Evolutionary conservation across 2,113 vertebrate species (phyloP), one percentile per base, ranked within the genome.

Genomic region (Cottus gobio): DNA sequence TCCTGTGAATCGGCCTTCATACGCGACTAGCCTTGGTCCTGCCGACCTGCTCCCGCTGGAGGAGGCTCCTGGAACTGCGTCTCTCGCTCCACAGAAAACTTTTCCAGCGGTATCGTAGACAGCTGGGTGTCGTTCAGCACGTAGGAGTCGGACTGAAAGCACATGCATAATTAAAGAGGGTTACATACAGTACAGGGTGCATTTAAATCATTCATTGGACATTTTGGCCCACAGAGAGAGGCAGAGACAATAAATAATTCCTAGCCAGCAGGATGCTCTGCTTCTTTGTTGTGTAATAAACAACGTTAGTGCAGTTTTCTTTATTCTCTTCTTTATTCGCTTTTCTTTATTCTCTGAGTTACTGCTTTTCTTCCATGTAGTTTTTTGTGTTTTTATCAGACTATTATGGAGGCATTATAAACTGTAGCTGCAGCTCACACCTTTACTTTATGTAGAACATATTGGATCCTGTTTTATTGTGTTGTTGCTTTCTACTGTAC

Each of bases 61-160:
- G 90, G 87, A 60, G 86, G 80, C 71, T 90, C 77, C 60, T 90
- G 87, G 69, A 93, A 94, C 64, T 80, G 92, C 18, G 85, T 89
- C 84, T 93, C 96, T 71, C 95, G 95, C 20, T 94, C 90, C 75
- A 96, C 71, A 73, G 84, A 91, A 71, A 96, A 94, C 65, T 96
- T 95, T 6, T 96, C 96, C 76, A 96, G 90, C 0, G 96, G 95
- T 88, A 97, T 95, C 0, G 92, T 90, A 15, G 96, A 95, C 26
- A 96, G 87, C 90, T 96, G 96, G 36, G 96, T 96, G 87, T 96
- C 90, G 0, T 96, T 90, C 0, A 94, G 91, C 2, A 68, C 28
- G 77, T 82, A 63, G 46, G 87, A 56, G 64, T 95, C 89, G 0
- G 87, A 87, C 95, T 95, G 92, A 63, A 81, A 87, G 80, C 60